These are phyloP conservation scores for Dryadula phaetusa DNA, from an alignment of 2,888 invertebrate species.

Conservation along the genomic window DNA sequence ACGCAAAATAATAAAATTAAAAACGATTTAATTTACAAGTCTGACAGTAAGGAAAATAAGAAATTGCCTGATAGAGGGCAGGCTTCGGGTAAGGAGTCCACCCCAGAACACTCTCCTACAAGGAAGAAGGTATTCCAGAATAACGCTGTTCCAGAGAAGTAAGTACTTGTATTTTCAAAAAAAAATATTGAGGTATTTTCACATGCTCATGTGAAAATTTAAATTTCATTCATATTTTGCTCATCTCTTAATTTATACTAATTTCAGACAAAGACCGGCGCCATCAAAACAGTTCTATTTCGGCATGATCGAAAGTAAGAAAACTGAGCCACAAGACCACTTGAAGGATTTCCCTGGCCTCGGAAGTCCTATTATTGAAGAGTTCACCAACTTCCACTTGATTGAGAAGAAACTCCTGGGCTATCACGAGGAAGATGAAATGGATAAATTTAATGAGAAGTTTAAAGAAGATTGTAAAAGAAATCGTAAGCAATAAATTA, in stretches of 20 bases:
- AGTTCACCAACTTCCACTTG: conserved; percentile 74
- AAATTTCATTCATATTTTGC: neutral
- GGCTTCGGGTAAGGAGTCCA: conserved; percentile 86
- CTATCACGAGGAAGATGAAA: conserved; percentile 75
- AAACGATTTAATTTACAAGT: conserved; percentile 57
- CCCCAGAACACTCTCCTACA: conserved; percentile 84
- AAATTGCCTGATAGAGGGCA: conserved; percentile 80
- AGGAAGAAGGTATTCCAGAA: conserved; percentile 65
- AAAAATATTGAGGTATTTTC: neutral
- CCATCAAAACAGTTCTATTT: conserved; percentile 88
- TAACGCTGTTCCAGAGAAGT: conserved; percentile 61
- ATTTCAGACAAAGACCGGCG: conserved; percentile 59
- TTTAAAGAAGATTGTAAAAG: conserved; percentile 71
- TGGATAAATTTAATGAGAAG: conserved; percentile 74
- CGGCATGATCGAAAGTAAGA: conserved; percentile 88
- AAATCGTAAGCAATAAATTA: conserved; percentile 61
- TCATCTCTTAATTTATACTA: conserved; percentile 2
- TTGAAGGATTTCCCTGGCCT: conserved; percentile 76
- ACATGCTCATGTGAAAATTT: neutral
- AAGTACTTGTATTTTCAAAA: conserved; percentile 43
- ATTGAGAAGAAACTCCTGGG: conserved; percentile 76
- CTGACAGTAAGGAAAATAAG: conserved; percentile 63
- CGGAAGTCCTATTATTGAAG: conserved; percentile 77
- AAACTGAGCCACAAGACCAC: conserved; percentile 63
- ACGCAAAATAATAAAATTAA: conserved; percentile 48